A percentile compares a stretch with the other conserved stretches of the same genome.
These are phyloP conservation scores for Spilogale gracilis DNA, from an alignment of 2,113 vertebrate species.

Conservation along the genomic window DNA sequence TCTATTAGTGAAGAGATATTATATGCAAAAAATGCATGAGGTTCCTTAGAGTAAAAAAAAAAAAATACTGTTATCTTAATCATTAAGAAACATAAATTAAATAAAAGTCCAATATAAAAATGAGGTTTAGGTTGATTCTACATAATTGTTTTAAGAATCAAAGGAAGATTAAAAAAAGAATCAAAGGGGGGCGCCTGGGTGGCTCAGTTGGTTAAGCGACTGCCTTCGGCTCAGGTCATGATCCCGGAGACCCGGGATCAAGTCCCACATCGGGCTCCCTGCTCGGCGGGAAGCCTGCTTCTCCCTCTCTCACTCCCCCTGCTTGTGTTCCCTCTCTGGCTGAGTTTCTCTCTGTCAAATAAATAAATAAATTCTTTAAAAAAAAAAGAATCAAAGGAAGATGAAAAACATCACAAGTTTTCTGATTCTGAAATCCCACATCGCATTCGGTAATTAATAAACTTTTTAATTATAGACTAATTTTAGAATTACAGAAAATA, in stretches of 20 bases:
- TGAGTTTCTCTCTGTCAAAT: no score
- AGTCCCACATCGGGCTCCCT: no score
- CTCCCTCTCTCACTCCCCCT: no score
- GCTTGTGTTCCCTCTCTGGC: no score
- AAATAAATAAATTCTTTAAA: no score
- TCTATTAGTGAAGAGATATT: not conserved
- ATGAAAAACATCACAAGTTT: not conserved
- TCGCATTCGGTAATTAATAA: not conserved
- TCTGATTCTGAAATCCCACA: not conserved
- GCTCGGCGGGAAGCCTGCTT: no score
- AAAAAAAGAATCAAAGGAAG: not conserved
- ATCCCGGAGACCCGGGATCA: no score
- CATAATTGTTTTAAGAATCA: conserved; percentile 8
- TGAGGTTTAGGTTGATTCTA: not conserved
- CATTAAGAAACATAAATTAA: not conserved
- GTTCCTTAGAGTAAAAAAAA: not conserved
- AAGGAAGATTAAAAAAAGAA: not conserved
- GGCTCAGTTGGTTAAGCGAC: no score
- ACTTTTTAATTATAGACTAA: not conserved
- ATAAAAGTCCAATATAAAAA: not conserved
- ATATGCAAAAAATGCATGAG: not conserved
- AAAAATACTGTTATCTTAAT: not conserved
- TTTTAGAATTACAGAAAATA: conserved; percentile 19
- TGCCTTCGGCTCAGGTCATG: no score
- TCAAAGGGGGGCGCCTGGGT: no score